Evolutionary conservation across 92 coral and sea anemone species (phyloP).

Genomic region (Siderastrea radians): DNA sequence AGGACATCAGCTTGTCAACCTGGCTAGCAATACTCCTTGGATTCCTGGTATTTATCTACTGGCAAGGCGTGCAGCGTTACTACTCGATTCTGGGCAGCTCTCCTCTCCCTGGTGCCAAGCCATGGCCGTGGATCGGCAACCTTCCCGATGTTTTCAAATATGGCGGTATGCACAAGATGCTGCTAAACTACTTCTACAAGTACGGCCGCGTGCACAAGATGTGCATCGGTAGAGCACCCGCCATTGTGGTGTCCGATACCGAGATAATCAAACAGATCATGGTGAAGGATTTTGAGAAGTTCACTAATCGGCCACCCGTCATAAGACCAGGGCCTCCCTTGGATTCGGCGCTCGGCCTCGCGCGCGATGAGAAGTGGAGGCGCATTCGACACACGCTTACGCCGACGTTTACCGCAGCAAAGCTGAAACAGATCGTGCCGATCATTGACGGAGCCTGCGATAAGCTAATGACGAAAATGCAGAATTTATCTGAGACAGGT

Average conservation of each 20-base stretch:
- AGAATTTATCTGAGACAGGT: conserved; percentile 68
- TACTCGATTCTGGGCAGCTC: conserved; percentile 51
- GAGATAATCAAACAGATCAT: conserved; percentile 80
- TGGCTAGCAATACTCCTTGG: conserved; percentile 32
- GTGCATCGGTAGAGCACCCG: conserved; percentile 68
- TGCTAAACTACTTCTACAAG: conserved; percentile 70
- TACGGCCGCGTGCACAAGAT: conserved; percentile 83
- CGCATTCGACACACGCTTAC: conserved; percentile 79
- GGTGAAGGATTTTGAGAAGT: conserved; percentile 84
- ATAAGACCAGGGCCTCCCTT: conserved; percentile 71
- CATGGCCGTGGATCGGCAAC: conserved; percentile 85
- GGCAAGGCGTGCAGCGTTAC: conserved; percentile 75
- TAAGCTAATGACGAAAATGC: conserved; percentile 61
- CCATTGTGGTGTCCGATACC: conserved; percentile 70
- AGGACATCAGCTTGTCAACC: conserved; percentile 16
- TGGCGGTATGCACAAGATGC: conserved; percentile 83
- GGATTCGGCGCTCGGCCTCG: conserved; percentile 49
- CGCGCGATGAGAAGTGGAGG: conserved; percentile 71
- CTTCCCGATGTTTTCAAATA: conserved; percentile 69
- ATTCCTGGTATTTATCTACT: conserved; percentile 59
- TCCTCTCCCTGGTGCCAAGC: conserved; percentile 70
- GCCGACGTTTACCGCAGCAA: conserved; percentile 82
- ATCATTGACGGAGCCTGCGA: conserved; percentile 61
- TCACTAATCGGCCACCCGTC: conserved; percentile 76
- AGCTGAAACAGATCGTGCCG: conserved; percentile 80